A percentile compares a stretch with the other conserved stretches of the same genome.
Conservation (phyloP, 2,113 vertebrate genomes). For the Leptosomus discolor region DNA sequence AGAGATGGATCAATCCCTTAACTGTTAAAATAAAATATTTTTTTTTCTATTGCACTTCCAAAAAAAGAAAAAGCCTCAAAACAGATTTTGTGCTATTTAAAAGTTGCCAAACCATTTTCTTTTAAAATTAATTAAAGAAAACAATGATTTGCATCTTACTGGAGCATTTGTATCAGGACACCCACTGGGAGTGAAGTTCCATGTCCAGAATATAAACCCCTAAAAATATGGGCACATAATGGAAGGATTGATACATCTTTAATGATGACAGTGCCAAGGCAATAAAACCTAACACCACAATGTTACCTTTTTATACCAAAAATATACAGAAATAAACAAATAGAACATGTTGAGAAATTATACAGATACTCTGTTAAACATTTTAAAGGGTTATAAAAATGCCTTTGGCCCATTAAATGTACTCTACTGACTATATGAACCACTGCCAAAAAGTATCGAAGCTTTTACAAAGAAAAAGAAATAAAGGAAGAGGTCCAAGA, state of each 20-base stretch:
- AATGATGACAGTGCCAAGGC: constrained; percentile 29
- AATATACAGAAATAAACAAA: constrained; percentile 74
- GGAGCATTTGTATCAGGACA: neutral
- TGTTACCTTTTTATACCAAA: constrained; percentile 56
- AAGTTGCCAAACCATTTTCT: neutral
- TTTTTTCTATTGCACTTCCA: neutral
- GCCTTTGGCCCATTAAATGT: constrained; percentile 56
- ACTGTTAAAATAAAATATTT: neutral
- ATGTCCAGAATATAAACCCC: neutral
- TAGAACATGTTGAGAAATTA: constrained; percentile 66
- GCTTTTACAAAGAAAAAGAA: constrained; percentile 49
- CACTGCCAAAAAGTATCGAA: constrained; percentile 50
- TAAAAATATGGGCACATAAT: neutral
- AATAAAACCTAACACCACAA: constrained; percentile 60
- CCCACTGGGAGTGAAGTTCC: neutral
- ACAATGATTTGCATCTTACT: neutral
- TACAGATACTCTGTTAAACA: constrained; percentile 64
- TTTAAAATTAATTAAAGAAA: neutral
- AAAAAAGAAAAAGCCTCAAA: neutral
- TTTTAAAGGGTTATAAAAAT: constrained; percentile 76
- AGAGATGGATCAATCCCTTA: neutral
- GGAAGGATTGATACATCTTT: neutral
- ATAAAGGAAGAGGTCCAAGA: neutral
- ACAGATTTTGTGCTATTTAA: neutral
- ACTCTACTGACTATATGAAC: constrained; percentile 39